Percentiles rank a stretch among this genome's conserved stretches.
phyloP scores from a whole-genome alignment of 2,797 vertebrate genomes.

The Varecia variegata region DNA sequence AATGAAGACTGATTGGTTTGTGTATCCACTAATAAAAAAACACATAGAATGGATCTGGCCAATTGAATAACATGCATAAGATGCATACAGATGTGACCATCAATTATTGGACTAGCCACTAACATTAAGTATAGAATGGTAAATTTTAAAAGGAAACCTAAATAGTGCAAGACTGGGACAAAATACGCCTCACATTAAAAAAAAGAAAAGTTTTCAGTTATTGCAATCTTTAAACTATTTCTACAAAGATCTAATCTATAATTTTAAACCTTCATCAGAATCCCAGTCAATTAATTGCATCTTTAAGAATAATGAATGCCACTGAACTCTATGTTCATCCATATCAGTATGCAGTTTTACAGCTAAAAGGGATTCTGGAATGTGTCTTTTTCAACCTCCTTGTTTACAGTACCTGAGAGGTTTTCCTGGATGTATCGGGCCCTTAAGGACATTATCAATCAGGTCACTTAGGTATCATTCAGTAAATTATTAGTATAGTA shows the following conservation, averaged over 20 bases:
- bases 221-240: constrained; percentile 49
- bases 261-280: constrained; percentile 58
- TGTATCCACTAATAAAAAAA: constrained; percentile 8
- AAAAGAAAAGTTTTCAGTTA: constrained; percentile 46
- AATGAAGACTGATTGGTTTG: not conserved
- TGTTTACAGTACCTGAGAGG: constrained; percentile 59
- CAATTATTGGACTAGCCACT: not conserved
- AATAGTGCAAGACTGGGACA: constrained; percentile 53
- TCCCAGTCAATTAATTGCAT: not conserved
- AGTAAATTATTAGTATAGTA: constrained; percentile 43
- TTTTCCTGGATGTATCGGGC: constrained; percentile 57
- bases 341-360: not conserved
- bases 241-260: constrained; percentile 42
- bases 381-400: constrained; percentile 32
- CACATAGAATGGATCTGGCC: not conserved
- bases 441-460: constrained; percentile 59
- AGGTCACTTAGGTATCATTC: constrained; percentile 61
- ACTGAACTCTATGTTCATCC: not conserved
- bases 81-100: constrained; percentile 21
- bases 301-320: constrained; percentile 35
- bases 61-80: constrained; percentile 1
- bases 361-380: constrained; percentile 30
- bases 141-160: constrained; percentile 45
- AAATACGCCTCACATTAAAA: constrained; percentile 31
- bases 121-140: constrained; percentile 14